Base-by-base conservation (phyloP, 1,140 invertebrate genomes). In the Armadillidium nasatum region DNA sequence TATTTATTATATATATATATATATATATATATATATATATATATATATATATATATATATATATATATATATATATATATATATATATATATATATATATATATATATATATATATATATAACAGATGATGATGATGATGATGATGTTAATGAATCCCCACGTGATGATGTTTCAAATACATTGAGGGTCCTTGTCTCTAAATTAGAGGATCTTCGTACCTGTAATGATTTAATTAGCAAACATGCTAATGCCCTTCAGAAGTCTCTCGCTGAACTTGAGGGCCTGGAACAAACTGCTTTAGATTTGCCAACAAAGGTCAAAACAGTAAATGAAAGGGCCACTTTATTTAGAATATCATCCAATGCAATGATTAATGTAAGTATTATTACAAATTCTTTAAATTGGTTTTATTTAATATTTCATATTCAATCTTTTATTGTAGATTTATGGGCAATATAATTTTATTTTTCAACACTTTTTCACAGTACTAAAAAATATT, bases 281-380 rank as follows among this genome's bases (percentile, higher is more conserved):
- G 86, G 88, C 21, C 83, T 89, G n/a, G 91, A 92, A 54, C 85
- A 45, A n/a, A 66, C 85, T 77, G 83, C 85, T 78, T 84, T 85
- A 19, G 84, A 85, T 72, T 78, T 84, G 72, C 71, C 80, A 10
- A 82, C 82, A 11, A 88, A 88, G 85, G 87, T 91, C 7, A 94
- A 94, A 85, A 89, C 92, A 78, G 90, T 96, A 66, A 93, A 91
- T 80, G 96, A 98, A 84, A 87, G 94, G 80, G 94, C 95, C 1
- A 96, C 94, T 3, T 87, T 96, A 7, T 97, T 97, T 85, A 88
- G 95, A 74, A 96, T 98, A 83, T 94, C 96, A 15, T 94, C 94
- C 45, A 95, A 92, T 86, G 93, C 94, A 21, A 97, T 98, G 94
- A 93, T 98, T 76, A 97, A 94, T 87, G 95, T 96, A 86, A 90